These are phyloP conservation scores for Archivesica marissinica DNA, from an alignment of 1,140 invertebrate genomes.

Conservation along the genomic window DNA sequence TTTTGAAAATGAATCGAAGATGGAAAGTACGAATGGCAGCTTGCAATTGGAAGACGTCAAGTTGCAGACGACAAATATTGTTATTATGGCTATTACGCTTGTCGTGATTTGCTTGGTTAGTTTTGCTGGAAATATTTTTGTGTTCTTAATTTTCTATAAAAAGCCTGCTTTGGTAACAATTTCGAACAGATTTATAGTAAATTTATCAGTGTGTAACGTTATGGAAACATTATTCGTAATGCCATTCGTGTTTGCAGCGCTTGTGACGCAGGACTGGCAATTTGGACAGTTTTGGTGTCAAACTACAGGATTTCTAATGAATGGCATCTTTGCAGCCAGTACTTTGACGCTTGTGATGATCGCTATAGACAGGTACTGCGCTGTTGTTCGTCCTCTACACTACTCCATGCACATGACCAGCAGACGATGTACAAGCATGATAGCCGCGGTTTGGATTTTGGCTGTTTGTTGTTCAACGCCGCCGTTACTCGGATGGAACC, in stretches of 20 bases:
- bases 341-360: slow-evolving; percentile 91
- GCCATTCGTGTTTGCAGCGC: slow-evolving; percentile 85
- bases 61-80: slow-evolving; percentile 12
- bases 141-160: slow-evolving; percentile 87
- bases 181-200: slow-evolving; percentile 89
- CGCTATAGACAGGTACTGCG: slow-evolving; percentile 93
- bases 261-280: slow-evolving; percentile 79
- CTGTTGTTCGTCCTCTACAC: slow-evolving; percentile 85
- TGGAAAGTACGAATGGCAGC: background rate
- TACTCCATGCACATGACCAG: slow-evolving; percentile 89
- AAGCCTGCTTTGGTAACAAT: slow-evolving; percentile 86
- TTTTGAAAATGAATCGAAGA: background rate
- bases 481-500: slow-evolving; percentile 79
- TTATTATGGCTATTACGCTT: slow-evolving; percentile 60
- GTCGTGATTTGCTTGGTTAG: slow-evolving; percentile 80
- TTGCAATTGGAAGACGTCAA: background rate
- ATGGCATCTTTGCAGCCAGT: slow-evolving; percentile 86
- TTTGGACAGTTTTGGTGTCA: slow-evolving; percentile 84
- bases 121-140: slow-evolving; percentile 85
- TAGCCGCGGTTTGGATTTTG: slow-evolving; percentile 87
- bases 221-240: slow-evolving; percentile 87
- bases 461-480: slow-evolving; percentile 77
- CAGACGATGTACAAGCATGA: slow-evolving; percentile 88
- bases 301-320: slow-evolving; percentile 85
- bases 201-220: slow-evolving; percentile 88